These are phyloP conservation scores for zebrafish (Danio rerio) DNA, from an alignment of 2,113 vertebrate species.

Conservation along the genomic window GRCz12tu NC_133181.1:45551501-45552000, in stretches of 20 bases:
- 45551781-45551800: neutral
- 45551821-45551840: neutral
- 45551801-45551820: neutral
- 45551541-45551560: conserved; percentile 12
- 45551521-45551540: neutral
- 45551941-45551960: neutral
- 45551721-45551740: neutral
- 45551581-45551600: conserved; percentile 2
- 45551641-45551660: neutral
- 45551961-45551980: neutral
- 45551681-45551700: neutral
- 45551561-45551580: conserved; percentile 1
- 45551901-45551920: neutral
- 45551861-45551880: neutral
- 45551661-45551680: neutral
- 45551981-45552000: too few relatives aligned
- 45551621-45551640: neutral
- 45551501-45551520: conserved; percentile 14
- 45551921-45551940: conserved; percentile 4
- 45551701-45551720: neutral
- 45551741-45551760: neutral
- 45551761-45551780: neutral
- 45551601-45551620: neutral
- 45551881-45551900: neutral
- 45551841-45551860: neutral